Conservation (phyloP, 2,888 invertebrate species). For the Antheraea yamamai region DNA sequence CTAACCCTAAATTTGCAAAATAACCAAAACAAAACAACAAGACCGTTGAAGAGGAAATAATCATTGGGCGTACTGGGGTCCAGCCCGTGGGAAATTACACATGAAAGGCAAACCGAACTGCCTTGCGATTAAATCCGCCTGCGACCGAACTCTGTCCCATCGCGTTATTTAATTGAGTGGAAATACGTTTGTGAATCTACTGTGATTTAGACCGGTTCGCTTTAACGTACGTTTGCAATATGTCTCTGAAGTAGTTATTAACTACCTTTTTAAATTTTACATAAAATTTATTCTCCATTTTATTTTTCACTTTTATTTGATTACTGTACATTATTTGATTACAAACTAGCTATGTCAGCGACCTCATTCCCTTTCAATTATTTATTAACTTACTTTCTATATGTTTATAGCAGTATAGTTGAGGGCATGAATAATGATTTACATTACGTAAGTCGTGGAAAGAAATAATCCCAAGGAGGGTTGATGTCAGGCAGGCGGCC, state of each 20-base stretch:
- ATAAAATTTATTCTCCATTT: background rate
- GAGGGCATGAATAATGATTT: no score
- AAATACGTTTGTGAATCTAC: slow-evolving; percentile 55
- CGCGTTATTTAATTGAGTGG: slow-evolving; percentile 70
- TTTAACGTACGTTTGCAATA: slow-evolving; percentile 11
- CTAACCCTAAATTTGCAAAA: slow-evolving; percentile 17
- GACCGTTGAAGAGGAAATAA: slow-evolving; percentile 49
- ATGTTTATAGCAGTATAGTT: no score
- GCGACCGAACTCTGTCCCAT: slow-evolving; percentile 65
- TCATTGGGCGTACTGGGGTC: slow-evolving; percentile 41
- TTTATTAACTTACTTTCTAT: no score
- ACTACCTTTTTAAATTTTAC: background rate
- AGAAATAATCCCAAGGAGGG: no score
- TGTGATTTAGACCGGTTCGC: slow-evolving; percentile 40
- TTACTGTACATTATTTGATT: background rate
- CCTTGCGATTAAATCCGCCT: slow-evolving; percentile 70
- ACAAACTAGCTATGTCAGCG: background rate
- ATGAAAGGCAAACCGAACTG: slow-evolving; percentile 63
- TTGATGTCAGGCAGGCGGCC: no score
- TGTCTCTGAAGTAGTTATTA: slow-evolving; percentile 6
- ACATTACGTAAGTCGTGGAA: no score
- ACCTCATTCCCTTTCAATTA: no score
- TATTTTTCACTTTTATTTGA: background rate
- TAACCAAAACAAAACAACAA: slow-evolving; percentile 35
- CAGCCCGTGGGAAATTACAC: slow-evolving; percentile 61